Evolutionary conservation across 1,140 invertebrate species (phyloP).

Genomic region (Drosophila suzukii): DNA sequence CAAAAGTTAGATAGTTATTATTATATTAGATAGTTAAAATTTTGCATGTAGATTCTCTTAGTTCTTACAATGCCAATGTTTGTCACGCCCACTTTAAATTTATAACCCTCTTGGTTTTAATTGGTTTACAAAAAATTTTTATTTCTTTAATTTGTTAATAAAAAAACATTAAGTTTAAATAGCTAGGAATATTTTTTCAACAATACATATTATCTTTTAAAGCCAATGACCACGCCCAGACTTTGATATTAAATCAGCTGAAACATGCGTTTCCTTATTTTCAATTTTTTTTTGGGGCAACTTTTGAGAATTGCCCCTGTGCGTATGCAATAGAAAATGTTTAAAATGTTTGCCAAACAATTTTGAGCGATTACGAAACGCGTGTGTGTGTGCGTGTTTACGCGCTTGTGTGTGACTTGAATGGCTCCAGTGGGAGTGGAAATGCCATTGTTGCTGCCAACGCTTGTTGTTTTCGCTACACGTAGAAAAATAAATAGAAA

Average conservation of each 20-base stretch:
- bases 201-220: background rate
- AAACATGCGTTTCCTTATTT: background rate
- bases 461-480: constrained; percentile 31
- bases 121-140: too few species aligned
- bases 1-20: too few species aligned
- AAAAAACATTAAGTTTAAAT: too few species aligned
- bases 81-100: too few species aligned
- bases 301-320: constrained; percentile 18
- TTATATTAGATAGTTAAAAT: too few species aligned
- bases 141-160: too few species aligned
- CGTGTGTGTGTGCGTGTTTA: constrained; percentile 9
- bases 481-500: background rate
- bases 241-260: constrained; percentile 7
- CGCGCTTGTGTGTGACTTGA: constrained; percentile 36
- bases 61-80: too few species aligned
- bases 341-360: constrained; percentile 66
- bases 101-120: too few species aligned
- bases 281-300: background rate
- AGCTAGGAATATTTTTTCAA: too few species aligned
- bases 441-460: constrained; percentile 36
- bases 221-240: constrained; percentile 27
- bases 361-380: constrained; percentile 65
- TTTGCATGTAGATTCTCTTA: too few species aligned
- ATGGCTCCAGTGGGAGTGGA: constrained; percentile 42
- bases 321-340: constrained; percentile 28